Base-by-base conservation (phyloP, 37 sponge, comb jelly and placozoan genomes). In the Spongilla lacustris region DNA sequence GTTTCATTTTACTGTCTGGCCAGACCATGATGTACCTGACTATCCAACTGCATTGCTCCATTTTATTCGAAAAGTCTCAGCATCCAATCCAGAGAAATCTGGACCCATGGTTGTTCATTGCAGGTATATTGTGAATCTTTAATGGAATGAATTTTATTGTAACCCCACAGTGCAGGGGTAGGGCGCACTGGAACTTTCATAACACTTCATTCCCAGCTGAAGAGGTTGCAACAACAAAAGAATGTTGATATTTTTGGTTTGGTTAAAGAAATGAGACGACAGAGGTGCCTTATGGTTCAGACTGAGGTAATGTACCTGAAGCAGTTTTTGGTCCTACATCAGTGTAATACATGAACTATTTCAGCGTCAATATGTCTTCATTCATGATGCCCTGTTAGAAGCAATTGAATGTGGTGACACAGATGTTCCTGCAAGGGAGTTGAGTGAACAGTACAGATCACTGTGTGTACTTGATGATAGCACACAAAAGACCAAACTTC, bases 151-250 rank as follows among this genome's bases (percentile, higher is more conserved):
- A 9, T 25, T 32, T 77, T 76, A 75, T 11, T 28, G 36, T 85
- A 38, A 26, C 32, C n/a, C 76, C 49, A 9, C 74, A 96, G 97
- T 91, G 98, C 98, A 77, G 98, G 98, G 24, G 97, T 98, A 48
- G 98, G 98, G 26, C 87, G 98, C 41, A 92, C 97, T 34, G 98
- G 98, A 4, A 98, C 98, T 25, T 98, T 96, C 87, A 85, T 96
- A 72, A 89, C 96, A 26, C 75, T 96, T 28, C 76, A 83, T 37
- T 67, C 85, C 29, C 91, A 91, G 89, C 73, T 97, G 83, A 67
- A 84, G 31, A 50, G 88, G 74, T 88, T 95, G 8, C 32, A 33
- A 34, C 78, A 75, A 31, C 91, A 92, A 74, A 73, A 77, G 3
- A 84, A 36, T 41, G 50, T 97, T 26, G 93, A 97, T 48, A 73